These are phyloP conservation scores for Natrix natrix DNA, from an alignment of 2,797 vertebrate species.

Conservation along the genomic window DNA sequence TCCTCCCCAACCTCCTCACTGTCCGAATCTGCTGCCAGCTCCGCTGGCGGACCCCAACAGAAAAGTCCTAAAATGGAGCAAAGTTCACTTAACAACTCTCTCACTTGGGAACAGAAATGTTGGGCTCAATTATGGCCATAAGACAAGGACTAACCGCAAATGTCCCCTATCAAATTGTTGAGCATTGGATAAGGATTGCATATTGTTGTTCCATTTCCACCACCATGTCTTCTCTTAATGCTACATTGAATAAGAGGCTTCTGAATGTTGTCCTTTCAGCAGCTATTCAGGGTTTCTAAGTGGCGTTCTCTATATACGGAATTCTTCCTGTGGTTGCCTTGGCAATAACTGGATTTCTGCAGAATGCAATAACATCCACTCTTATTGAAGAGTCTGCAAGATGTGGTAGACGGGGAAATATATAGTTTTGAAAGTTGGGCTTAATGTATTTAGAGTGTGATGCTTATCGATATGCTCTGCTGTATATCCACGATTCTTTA, in stretches of 20 bases:
- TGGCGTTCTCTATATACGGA: conserved; percentile 1
- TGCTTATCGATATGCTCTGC: neutral
- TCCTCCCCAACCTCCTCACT: no score
- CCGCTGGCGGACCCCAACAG: no score
- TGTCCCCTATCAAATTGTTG: conserved; percentile 23
- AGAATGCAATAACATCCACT: conserved; percentile 21
- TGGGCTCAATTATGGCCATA: neutral
- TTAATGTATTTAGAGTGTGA: neutral
- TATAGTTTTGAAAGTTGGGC: neutral
- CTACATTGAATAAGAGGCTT: conserved; percentile 13
- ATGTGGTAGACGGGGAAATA: neutral
- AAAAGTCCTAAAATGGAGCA: neutral
- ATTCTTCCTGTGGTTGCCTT: conserved; percentile 27
- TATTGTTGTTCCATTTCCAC: neutral
- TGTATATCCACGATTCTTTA: neutral
- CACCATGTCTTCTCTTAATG: neutral
- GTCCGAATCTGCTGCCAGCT: no score
- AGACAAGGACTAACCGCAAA: neutral
- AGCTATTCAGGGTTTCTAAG: conserved; percentile 29
- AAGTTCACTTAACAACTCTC: neutral
- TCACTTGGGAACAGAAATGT: neutral
- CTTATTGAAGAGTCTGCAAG: conserved; percentile 15
- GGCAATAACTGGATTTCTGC: conserved; percentile 33
- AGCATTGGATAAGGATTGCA: neutral
- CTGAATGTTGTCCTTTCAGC: conserved; percentile 28